A percentile compares a stretch with the other conserved stretches of the same genome.
phyloP scores from a whole-genome alignment of 2,888 invertebrate genomes.

The Stenurella melanura region DNA sequence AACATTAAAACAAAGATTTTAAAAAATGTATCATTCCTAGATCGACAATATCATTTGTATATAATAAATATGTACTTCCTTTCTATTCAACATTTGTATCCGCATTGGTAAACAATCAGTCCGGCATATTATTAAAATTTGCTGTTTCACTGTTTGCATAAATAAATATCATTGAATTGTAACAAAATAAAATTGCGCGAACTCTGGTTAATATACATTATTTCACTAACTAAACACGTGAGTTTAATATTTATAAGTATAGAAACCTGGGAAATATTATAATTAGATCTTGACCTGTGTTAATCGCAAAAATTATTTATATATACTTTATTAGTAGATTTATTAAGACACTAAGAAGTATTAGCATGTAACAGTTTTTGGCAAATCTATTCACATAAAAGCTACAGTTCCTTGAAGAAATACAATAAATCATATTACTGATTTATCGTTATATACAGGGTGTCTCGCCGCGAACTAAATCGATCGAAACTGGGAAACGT shows the following conservation, averaged over 20 bases:
- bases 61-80: neutral
- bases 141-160: neutral
- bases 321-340: neutral
- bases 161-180: neutral
- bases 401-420: too few species aligned
- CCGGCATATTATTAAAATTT: neutral
- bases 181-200: neutral
- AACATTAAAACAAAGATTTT: neutral
- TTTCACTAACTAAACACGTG: neutral
- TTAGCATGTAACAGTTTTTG: neutral
- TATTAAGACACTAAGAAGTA: neutral
- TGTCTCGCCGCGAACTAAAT: too few species aligned
- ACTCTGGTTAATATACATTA: neutral
- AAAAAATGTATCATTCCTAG: neutral
- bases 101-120: neutral
- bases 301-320: neutral
- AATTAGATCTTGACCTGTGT: slow-evolving; percentile 7
- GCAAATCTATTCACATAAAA: neutral
- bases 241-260: neutral
- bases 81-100: neutral
- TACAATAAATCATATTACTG: too few species aligned
- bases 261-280: neutral
- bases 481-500: too few species aligned
- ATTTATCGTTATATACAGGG: too few species aligned
- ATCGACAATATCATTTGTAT: neutral